Evolutionary conservation across 2,888 invertebrate genomes (phyloP), one percentile per base, ranked within the genome.

Genomic region (Cloeon dipterum): DNA sequence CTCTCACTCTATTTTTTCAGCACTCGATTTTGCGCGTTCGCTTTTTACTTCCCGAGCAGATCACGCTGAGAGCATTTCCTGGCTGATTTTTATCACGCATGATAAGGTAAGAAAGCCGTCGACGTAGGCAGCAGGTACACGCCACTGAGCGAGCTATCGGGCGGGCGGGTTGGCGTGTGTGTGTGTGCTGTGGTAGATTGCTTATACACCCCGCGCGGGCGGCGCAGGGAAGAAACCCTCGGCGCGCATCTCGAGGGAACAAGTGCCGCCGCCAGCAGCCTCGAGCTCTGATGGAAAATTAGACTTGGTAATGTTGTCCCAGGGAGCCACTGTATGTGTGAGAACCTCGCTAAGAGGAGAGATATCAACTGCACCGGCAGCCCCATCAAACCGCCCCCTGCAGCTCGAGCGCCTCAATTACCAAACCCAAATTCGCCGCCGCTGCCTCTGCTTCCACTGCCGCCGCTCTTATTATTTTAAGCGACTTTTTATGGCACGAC

Each of bases 371-470:
- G 26, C 43, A 39, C 36, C 33, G 37, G 38, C 39, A 39, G 43
- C 43, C 43, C 41, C 45, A 45, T 42, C 42, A 42, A 40, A 35
- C 37, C 41, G 36, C 37, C 35, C 38, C 41, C 36, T 40, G 35
- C 39, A 39, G 43, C 35, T 25, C 39, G 44, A 20, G 20, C 20
- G 20, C 17, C 26, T 4, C 13, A 5, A 14, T 14, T 4, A 26
- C 42, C 44, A 43, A 26, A 32, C 46, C 44, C 46, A 45, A 49
- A 47, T 49, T 63, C 63, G 64, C 62, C 61, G 61, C 57, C 57
- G 55, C 49, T 50, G 52, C 50, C 50, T 51, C 51, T 52, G 53
- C 53, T 51, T n/a, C n/a, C n/a, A n/a, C n/a, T n/a, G n/a, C n/a
- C n/a, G n/a, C n/a, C n/a, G n/a, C n/a, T n/a, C n/a, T n/a, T n/a